Percentiles rank a stretch among this genome's conserved stretches.
Conservation (phyloP, 2,797 vertebrate species). For the Miichthys miiuy region DNA sequence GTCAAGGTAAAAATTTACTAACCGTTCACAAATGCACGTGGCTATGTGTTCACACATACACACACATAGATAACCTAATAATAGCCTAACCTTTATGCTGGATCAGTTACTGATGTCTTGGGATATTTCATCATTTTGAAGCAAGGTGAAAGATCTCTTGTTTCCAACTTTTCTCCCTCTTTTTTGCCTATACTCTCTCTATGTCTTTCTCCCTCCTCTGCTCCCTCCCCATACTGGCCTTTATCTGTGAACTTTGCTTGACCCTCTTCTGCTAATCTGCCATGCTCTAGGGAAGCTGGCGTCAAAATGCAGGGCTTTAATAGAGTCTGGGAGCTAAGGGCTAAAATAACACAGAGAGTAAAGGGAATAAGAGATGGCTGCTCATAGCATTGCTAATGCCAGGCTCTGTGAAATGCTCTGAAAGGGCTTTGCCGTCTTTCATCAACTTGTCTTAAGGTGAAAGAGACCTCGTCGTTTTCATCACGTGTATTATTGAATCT, state of each 20-base stretch:
- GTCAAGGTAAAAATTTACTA: slow-evolving; percentile 63
- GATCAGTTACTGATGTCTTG: slow-evolving; percentile 73
- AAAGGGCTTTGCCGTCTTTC: slow-evolving; percentile 52
- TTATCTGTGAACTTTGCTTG: slow-evolving; percentile 75
- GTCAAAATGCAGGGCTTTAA: slow-evolving; percentile 71
- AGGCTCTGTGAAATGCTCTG: slow-evolving; percentile 41
- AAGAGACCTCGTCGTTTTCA: slow-evolving; percentile 35
- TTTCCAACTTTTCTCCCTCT: slow-evolving; percentile 52
- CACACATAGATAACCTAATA: slow-evolving; percentile 58
- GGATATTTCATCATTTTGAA: slow-evolving; percentile 76
- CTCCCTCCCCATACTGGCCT: slow-evolving; percentile 60
- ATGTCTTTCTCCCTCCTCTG: slow-evolving; percentile 5
- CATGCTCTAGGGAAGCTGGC: slow-evolving; percentile 57
- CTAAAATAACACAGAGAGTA: slow-evolving; percentile 57
- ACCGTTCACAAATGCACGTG: slow-evolving; percentile 8
- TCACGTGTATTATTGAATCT: slow-evolving; percentile 31
- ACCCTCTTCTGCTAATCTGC: slow-evolving; percentile 71
- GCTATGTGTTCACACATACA: slow-evolving; percentile 13
- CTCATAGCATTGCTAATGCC: slow-evolving; percentile 58
- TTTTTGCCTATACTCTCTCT: slow-evolving; percentile 38
- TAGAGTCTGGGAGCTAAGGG: slow-evolving; percentile 62
- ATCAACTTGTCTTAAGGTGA: slow-evolving; percentile 53
- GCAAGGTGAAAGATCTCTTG: slow-evolving; percentile 70
- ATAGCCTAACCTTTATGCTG: slow-evolving; percentile 76
- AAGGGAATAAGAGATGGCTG: slow-evolving; percentile 72